Percentiles rank a stretch among this genome's conserved stretches.
Evolutionary conservation across 2,113 vertebrate species (phyloP).

Genomic region (Hassar affinis): DNA sequence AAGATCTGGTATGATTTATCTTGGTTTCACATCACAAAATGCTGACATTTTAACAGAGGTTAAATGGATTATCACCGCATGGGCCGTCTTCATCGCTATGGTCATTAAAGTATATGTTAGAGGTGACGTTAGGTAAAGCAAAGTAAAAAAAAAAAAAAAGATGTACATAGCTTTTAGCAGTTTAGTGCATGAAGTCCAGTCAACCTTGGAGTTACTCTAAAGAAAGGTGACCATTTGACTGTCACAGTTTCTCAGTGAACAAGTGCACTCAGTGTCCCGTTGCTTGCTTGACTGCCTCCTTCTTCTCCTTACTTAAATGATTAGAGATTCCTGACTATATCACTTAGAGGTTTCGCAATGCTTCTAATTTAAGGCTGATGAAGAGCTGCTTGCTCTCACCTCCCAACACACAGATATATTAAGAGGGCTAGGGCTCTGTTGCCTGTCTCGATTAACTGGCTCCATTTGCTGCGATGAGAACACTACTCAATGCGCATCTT

Average conservation of each 20-base stretch:
- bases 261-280: constrained; percentile 7
- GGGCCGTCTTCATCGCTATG: constrained; percentile 63
- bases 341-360: constrained; percentile 30
- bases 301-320: constrained; percentile 34
- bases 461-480: constrained; percentile 32
- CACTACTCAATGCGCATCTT: constrained; percentile 11
- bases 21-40: constrained; percentile 48
- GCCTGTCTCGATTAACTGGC: constrained; percentile 33
- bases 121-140: constrained; percentile 30
- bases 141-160: background rate
- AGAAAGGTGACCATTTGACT: constrained; percentile 7
- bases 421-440: constrained; percentile 22
- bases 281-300: constrained; percentile 15
- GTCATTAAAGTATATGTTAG: constrained; percentile 64
- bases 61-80: constrained; percentile 54
- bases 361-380: constrained; percentile 36
- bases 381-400: constrained; percentile 21
- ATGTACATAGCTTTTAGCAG: too few relatives aligned
- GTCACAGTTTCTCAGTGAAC: background rate
- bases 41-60: background rate
- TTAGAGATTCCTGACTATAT: constrained; percentile 21
- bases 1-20: background rate
- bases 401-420: constrained; percentile 28
- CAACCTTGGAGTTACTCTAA: background rate
- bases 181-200: background rate